A percentile compares a stretch with the other conserved stretches of the same genome.
Conservation (phyloP, 2,797 vertebrate species). For the Sitta carolinensis region DNA sequence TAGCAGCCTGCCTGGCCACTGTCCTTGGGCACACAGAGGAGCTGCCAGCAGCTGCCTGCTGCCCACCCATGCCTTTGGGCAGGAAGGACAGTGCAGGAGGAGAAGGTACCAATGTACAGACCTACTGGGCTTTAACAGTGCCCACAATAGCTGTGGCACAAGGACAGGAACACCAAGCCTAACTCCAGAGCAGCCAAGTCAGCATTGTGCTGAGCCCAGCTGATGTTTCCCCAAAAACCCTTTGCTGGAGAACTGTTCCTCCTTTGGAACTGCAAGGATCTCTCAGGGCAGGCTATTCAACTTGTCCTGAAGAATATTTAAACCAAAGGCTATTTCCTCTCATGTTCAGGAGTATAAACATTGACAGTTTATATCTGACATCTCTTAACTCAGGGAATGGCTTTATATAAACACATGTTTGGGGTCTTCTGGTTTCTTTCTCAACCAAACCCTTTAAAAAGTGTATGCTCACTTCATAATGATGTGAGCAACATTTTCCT, state of each 20-base stretch:
- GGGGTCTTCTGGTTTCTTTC: conserved; percentile 33
- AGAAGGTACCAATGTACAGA: not conserved
- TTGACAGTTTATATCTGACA: not conserved
- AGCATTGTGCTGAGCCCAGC: rapidly evolving
- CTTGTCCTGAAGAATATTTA: not conserved
- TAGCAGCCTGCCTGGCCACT: not conserved
- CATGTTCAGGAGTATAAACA: not conserved
- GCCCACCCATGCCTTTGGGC: not conserved
- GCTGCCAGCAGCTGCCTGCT: not conserved
- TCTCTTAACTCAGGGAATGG: not conserved
- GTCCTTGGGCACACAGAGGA: not conserved
- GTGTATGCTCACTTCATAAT: not conserved
- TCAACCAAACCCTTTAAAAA: conserved; percentile 25
- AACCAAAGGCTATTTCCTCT: conserved; percentile 2
- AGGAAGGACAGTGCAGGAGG: not conserved
- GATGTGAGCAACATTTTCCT: conserved; percentile 13
- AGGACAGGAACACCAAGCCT: not conserved
- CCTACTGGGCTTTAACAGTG: not conserved
- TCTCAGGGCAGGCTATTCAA: not conserved
- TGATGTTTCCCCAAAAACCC: not conserved
- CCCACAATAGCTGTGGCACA: not conserved
- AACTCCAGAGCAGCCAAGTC: not conserved
- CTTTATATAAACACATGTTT: not conserved
- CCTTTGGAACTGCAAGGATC: not conserved
- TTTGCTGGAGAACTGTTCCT: not conserved